Conservation (phyloP, 1,140 invertebrate genomes). For the Polypedilum pembai region DNA sequence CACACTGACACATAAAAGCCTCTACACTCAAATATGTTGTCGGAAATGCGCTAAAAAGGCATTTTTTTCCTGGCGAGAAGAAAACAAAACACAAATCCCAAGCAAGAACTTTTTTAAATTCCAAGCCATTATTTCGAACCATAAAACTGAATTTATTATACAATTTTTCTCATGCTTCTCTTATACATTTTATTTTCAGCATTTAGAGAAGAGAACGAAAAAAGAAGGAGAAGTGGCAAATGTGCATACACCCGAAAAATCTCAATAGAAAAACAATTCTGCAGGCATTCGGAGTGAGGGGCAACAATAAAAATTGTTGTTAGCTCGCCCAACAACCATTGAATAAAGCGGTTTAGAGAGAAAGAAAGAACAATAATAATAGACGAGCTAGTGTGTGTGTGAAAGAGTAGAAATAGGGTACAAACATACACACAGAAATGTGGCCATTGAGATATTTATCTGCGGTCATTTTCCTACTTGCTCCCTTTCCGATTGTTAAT, state of each 20-base stretch:
- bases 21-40: too few species aligned
- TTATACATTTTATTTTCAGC: neutral
- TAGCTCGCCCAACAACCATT: too few species aligned
- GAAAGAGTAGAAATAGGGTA: neutral
- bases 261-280: conserved; percentile 18
- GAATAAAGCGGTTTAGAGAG: too few species aligned
- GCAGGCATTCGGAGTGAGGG: neutral
- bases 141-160: conserved; percentile 25
- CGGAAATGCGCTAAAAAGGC: neutral
- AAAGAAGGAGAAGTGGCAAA: neutral
- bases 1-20: too few species aligned
- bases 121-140: conserved; percentile 1
- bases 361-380: too few species aligned
- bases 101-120: conserved; percentile 25
- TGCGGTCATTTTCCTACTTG: neutral
- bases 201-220: neutral
- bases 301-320: too few species aligned
- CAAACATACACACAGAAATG: neutral
- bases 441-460: conserved; percentile 13
- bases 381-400: neutral
- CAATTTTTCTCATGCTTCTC: neutral
- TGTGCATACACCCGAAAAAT: neutral
- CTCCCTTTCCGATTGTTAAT: conserved; percentile 3
- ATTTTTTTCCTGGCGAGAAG: neutral
- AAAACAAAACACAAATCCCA: conserved; percentile 3